Evolutionary conservation across 53 echinoderm and acorn worm species (phyloP).

Genomic region (Mesocentrotus franciscanus): DNA sequence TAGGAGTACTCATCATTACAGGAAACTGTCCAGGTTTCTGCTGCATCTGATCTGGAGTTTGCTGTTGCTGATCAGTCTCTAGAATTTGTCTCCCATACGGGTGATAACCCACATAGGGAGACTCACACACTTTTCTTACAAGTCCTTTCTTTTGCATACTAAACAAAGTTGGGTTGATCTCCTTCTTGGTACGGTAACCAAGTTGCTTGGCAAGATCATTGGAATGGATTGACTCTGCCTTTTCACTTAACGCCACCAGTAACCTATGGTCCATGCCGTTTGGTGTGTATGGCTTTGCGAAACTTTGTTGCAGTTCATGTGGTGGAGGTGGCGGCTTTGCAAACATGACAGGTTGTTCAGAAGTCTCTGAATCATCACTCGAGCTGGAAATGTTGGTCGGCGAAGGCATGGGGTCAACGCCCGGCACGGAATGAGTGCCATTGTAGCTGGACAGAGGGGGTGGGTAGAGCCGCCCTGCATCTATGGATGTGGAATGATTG

Average conservation of each 20-base stretch:
- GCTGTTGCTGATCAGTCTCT: conserved; percentile 46
- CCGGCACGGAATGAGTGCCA: conserved; percentile 26
- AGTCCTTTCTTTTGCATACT: conserved; percentile 84
- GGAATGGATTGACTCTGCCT: conserved; percentile 78
- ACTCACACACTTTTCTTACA: conserved; percentile 82
- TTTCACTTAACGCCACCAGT: conserved; percentile 69
- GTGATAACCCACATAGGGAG: conserved; percentile 90
- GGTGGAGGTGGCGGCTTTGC: conserved; percentile 57
- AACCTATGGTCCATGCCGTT: conserved; percentile 73
- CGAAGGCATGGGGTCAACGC: conserved; percentile 51
- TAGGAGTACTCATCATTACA: neutral
- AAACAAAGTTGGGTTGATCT: conserved; percentile 92
- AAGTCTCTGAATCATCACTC: conserved; percentile 59
- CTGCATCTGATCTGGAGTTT: conserved; percentile 66
- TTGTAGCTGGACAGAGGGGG: neutral
- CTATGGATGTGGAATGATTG: conserved; percentile 24
- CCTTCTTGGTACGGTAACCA: conserved; percentile 80
- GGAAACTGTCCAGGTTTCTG: conserved; percentile 8
- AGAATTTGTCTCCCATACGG: conserved; percentile 72
- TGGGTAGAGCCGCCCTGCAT: neutral
- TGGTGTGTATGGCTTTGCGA: conserved; percentile 56
- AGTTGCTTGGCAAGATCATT: conserved; percentile 84
- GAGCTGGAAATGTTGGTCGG: conserved; percentile 60
- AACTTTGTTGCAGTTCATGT: conserved; percentile 44
- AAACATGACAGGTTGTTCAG: conserved; percentile 39